Base-by-base conservation (phyloP, 2,113 vertebrate species). In the Cryptoleucopteryx plumbea region DNA sequence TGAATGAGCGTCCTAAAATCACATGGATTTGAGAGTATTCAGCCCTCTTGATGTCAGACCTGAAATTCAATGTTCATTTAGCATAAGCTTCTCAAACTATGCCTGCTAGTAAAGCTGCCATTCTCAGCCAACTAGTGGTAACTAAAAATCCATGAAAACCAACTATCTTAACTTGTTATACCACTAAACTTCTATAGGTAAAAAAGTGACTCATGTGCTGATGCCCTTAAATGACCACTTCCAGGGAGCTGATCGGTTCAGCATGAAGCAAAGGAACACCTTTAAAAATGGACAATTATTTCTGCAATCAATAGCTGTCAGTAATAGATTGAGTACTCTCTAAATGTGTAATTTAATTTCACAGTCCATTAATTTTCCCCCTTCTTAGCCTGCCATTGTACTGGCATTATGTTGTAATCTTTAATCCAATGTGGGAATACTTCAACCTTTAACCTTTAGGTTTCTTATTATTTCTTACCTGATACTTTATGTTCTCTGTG, bases 291-390 rank as follows among this genome's bases (percentile, higher is more conserved):
- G 71, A 79, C 52, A 93, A 94, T 83, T 97, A 95, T 93, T 94
- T 96, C 65, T 94, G 80, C 67, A 95, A 93, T 97, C 95, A 97
- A 83, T 97, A 96, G 31, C 82, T 93, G 82, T 96, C 96, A 94
- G 40, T 38, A 52, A 83, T 92, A 91, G 66, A 56, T 9, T 95
- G 72, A 97, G 47, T 34, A 93, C 25, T 67, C 72, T 94, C 81
- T 96, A 94, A 94, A 96, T 61, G 29, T 13, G 55, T 96, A 96
- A 97, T 98, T 97, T 98, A 94, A 97, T 98, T 96, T 97, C 96
- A 98, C 77, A 86, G 88, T 42, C 66, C 94, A 81, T 94, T 97
- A 94, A 63, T 27, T 97, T 98, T 91, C 17, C 26, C 59, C 27
- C 32, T 82, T 96, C 75, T 23, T 65, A 95, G 45, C 40, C 61